Conservation (phyloP, 2,113 vertebrate genomes). For the Salvelinus fontinalis region DNA sequence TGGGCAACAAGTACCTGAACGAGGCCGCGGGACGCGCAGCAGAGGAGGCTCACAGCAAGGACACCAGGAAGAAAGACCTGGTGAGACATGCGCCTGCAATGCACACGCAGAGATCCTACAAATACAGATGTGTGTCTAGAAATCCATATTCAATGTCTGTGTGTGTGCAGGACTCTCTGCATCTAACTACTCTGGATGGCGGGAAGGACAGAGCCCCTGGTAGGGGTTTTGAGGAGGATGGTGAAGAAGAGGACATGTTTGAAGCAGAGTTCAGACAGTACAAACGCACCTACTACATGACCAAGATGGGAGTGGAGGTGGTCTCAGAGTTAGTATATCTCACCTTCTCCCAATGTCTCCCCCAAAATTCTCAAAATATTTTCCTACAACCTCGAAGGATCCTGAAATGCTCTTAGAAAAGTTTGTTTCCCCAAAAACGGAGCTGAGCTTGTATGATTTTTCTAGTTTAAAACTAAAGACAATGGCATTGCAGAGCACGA, state of each 20-base stretch:
- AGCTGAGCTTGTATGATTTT: too few species aligned
- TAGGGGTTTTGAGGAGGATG: slow-evolving; percentile 77
- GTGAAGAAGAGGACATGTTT: slow-evolving; percentile 96
- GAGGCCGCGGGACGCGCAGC: slow-evolving; percentile 93
- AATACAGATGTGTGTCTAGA: not conserved
- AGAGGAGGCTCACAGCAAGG: slow-evolving; percentile 80
- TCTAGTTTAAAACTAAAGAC: too few species aligned
- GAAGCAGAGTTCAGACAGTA: slow-evolving; percentile 97
- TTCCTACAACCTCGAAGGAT: too few species aligned
- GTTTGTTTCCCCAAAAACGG: not conserved
- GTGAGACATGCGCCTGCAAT: not conserved
- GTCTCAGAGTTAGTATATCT: slow-evolving; percentile 89
- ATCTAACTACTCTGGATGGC: slow-evolving; percentile 77
- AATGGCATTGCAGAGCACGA: not conserved
- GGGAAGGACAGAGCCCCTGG: slow-evolving; percentile 45
- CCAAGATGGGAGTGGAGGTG: slow-evolving; percentile 94
- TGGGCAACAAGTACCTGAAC: slow-evolving; percentile 97
- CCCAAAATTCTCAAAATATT: not conserved
- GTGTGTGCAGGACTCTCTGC: slow-evolving; percentile 65
- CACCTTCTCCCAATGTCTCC: not conserved
- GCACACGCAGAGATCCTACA: not conserved
- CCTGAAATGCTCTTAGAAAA: not conserved
- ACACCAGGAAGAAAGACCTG: slow-evolving; percentile 72
- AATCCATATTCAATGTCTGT: not conserved
- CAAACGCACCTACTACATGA: slow-evolving; percentile 97